Conservation (phyloP, 2,113 vertebrate species). For the Hydropotes inermis region DNA sequence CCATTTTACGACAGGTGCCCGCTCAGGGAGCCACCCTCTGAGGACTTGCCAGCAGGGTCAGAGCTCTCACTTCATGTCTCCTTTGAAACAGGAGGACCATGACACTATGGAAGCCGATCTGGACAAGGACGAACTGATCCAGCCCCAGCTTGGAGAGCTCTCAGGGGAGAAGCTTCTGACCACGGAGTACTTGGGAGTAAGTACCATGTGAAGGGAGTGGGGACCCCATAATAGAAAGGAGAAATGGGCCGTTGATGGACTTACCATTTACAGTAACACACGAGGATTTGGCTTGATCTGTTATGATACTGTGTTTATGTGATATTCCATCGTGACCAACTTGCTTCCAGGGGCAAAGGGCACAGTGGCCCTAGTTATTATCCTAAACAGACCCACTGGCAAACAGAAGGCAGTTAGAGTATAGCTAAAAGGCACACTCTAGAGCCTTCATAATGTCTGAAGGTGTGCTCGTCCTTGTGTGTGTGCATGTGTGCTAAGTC, state of each 20-base stretch:
- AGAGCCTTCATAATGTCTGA: fast-evolving
- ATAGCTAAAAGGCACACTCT: neutral
- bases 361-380: neutral
- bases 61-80: neutral
- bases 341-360: neutral
- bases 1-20: fast-evolving
- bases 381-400: neutral
- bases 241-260: fast-evolving
- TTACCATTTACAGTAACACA: neutral
- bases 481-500: neutral
- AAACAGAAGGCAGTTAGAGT: neutral
- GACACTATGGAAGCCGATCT: constrained; percentile 91
- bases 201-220: constrained; percentile 36
- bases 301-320: neutral
- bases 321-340: neutral
- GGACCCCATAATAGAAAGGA: neutral
- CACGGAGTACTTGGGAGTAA: constrained; percentile 94
- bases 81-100: constrained; percentile 82
- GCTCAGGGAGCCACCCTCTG: neutral
- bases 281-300: neutral
- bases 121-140: constrained; percentile 92
- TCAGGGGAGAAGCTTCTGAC: constrained; percentile 94
- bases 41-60: neutral
- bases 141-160: constrained; percentile 91
- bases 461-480: neutral